Evolutionary conservation across 2,113 vertebrate species (phyloP).

Genomic region (Bubalus kerabau): DNA sequence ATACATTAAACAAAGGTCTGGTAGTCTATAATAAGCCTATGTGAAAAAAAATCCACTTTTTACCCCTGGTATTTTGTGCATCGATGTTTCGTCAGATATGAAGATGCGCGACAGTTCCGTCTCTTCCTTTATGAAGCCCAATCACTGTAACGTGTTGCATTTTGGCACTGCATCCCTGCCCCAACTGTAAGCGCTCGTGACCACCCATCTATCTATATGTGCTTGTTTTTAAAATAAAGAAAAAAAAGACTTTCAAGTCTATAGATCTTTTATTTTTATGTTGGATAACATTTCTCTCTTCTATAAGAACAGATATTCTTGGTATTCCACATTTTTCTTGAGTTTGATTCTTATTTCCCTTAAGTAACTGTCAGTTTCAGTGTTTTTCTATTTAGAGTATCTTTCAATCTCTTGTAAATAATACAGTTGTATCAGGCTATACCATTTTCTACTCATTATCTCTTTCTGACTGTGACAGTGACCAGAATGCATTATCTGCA

Average conservation of each 20-base stretch:
- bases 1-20: background rate
- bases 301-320: background rate
- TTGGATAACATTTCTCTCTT: background rate
- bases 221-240: constrained; percentile 2
- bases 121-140: background rate
- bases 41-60: background rate
- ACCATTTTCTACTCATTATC: background rate
- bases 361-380: background rate
- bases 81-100: background rate
- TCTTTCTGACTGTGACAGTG: background rate
- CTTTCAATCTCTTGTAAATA: background rate
- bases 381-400: background rate
- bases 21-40: background rate
- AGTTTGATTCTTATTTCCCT: background rate
- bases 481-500: background rate
- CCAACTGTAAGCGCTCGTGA: background rate
- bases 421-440: background rate
- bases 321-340: background rate
- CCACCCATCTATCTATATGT: background rate
- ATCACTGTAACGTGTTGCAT: background rate
- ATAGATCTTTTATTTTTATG: background rate
- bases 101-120: background rate
- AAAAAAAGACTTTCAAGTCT: background rate
- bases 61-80: background rate
- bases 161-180: background rate